Base-by-base conservation (phyloP, 2,888 invertebrate genomes). In the Octonoba sinensis region DNA sequence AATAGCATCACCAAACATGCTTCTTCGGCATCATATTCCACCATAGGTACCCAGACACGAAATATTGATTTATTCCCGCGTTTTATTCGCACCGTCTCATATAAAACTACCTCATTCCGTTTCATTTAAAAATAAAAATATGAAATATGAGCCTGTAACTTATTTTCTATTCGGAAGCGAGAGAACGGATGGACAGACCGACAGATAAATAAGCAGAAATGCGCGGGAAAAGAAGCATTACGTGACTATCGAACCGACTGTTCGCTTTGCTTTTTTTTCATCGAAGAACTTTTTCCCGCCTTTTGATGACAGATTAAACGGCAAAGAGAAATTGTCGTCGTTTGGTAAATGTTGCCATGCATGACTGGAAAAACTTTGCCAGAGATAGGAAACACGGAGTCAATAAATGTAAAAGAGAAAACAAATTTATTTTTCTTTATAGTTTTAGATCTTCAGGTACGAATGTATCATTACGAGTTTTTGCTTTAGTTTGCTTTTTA, bases 201-300 rank as follows among this genome's bases (percentile, higher is more conserved):
- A 59, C 12, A 49, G 60, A 27, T 46, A 64, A 56, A 47, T 22
- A 44, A 22, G 57, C 49, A 36, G 46, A 18, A 24, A 49, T 24
- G 27, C 20, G 51, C 49, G 20, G 20, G 51, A 47, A 24, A 57
- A 20, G 51, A 49, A 16, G 27, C 51, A 54, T 56, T 36, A 79
- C 78, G 78, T 79, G 78, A 66, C 78, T 67, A 46, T 60, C 59
- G 60, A 72, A 22, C 72, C 59, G 72, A 79, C 72, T 46, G 78
- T 47, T 66, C 44, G 78, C 78, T 79, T 73, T 79, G 47, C 59
- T 65, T 22, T 47, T n/a, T n/a, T 44, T 49, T 16, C 22, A 47
- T 54, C 44, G 56, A 54, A 22, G 47, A 69, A 54, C 62, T 69
- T 67, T 18, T 36, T 36, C 36, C 36, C 36, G 36, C 36, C 36